phyloP scores from a whole-genome alignment of 2,113 vertebrate genomes.

The Callocephalon fimbriatum region DNA sequence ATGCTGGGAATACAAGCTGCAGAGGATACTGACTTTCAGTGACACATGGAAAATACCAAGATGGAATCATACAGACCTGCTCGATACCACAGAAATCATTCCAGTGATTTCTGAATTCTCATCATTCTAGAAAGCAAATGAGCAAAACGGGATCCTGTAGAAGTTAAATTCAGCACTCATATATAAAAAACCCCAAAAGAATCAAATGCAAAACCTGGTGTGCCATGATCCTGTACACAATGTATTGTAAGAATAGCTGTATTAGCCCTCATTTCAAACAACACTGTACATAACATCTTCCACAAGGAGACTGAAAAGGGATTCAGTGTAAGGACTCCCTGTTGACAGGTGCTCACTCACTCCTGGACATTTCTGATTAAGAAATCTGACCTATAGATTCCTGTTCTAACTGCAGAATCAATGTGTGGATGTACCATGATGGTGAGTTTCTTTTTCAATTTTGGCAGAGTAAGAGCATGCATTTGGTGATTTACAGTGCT shows the following conservation, averaged over 20 bases:
- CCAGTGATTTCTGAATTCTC: not conserved
- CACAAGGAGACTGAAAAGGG: not conserved
- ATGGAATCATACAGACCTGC: not conserved
- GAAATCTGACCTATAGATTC: not conserved
- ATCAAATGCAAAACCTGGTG: not conserved
- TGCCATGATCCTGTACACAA: not conserved
- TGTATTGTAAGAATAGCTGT: not conserved
- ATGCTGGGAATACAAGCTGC: not conserved
- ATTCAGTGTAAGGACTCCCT: not conserved
- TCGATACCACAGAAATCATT: not conserved
- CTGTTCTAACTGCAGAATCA: not conserved
- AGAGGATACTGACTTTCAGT: not conserved
- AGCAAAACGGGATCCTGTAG: not conserved
- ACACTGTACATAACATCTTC: not conserved
- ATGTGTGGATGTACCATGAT: not conserved
- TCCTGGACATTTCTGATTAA: not conserved
- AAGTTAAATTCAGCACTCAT: not conserved
- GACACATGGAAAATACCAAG: not conserved
- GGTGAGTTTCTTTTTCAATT: not conserved
- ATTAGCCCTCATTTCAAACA: not conserved
- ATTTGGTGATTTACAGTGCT: not conserved
- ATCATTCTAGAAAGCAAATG: not conserved
- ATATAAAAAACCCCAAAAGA: not conserved
- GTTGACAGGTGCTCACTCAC: not conserved
- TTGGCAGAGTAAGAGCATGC: not conserved